Base-by-base conservation (phyloP, 2,113 vertebrate species). In the Microcebus griseorufus region DNA sequence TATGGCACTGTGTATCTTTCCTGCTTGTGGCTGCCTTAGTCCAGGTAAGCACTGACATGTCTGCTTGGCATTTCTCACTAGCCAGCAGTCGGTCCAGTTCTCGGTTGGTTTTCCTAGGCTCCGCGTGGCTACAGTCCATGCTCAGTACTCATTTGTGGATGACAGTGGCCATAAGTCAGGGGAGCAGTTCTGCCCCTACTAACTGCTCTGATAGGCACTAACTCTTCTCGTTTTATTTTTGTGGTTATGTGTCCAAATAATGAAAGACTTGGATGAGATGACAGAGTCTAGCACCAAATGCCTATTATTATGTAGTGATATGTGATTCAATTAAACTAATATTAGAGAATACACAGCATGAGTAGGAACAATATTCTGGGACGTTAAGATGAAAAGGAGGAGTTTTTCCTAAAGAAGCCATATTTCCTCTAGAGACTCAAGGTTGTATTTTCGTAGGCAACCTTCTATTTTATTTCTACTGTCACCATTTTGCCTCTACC, bases 121-220 rank as follows among this genome's bases (percentile, higher is more conserved):
- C 51, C 8, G 16, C 16, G 32, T 11, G 51, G 29, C 22, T 48
- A 23, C 3, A 3, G 39, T 13, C 12, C 6, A 0, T 11, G 8
- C 51, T 65, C 60, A 85, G 1, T 27, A 37, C 45, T 70, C 29
- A 25, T 29, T 39, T 64, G 22, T 18, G 55, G 67, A 23, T 51
- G 70, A 39, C 27, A 69, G 51, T 9, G 37, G 11, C 23, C 2
- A 0, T 27, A 34, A 58, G 22, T 18, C n/a, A n/a, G 27, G 78
- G 22, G 25, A 20, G 18, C 20, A 1, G 7, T 25, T 53, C 18
- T 72, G 45, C 0, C 22, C 34, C 32, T 3, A 32, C 32, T 8
- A 22, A 22, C 25, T 11, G 1, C 11, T 64, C 25, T 48, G 25
- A 45, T 69, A 27, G 1, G 1, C 4, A 48, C 27, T 39, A 73